Evolutionary conservation across 2,797 vertebrate genomes (phyloP).

Genomic region (Mus caroli): DNA sequence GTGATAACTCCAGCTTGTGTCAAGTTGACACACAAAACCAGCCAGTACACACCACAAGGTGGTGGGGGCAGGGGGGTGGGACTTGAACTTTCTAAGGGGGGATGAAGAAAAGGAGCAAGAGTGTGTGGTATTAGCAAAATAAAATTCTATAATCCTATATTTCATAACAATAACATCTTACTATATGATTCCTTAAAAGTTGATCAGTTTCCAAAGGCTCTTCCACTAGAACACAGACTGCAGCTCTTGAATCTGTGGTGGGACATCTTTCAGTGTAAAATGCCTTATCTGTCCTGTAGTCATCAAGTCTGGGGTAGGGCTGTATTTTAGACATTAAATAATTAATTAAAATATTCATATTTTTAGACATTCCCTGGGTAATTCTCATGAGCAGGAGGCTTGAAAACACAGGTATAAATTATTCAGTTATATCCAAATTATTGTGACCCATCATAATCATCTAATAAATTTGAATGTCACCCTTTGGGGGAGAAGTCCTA

Average conservation of each 20-base stretch:
- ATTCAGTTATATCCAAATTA: slow-evolving; percentile 69
- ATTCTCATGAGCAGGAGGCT: slow-evolving; percentile 53
- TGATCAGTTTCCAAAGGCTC: not conserved
- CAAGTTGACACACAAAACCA: too few relatives aligned
- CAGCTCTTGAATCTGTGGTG: not conserved
- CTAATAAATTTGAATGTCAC: slow-evolving; percentile 71
- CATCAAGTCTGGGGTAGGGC: not conserved
- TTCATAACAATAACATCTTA: slow-evolving; percentile 11
- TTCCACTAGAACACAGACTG: not conserved
- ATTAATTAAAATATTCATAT: not conserved
- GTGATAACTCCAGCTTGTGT: too few relatives aligned
- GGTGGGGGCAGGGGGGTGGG: not conserved
- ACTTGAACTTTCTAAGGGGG: not conserved
- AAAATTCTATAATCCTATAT: not conserved
- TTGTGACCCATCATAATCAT: slow-evolving; percentile 61
- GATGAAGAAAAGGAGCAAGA: slow-evolving; percentile 43
- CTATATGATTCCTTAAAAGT: slow-evolving; percentile 28
- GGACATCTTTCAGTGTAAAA: not conserved
- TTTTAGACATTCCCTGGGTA: slow-evolving; percentile 24
- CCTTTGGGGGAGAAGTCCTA: slow-evolving; percentile 2
- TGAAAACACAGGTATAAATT: slow-evolving; percentile 65
- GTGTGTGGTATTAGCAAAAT: not conserved
- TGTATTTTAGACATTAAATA: not conserved
- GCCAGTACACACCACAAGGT: not conserved
- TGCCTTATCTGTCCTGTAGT: not conserved